Evolutionary conservation across 2,113 vertebrate species (phyloP).

Genomic region (Nibea albiflora): DNA sequence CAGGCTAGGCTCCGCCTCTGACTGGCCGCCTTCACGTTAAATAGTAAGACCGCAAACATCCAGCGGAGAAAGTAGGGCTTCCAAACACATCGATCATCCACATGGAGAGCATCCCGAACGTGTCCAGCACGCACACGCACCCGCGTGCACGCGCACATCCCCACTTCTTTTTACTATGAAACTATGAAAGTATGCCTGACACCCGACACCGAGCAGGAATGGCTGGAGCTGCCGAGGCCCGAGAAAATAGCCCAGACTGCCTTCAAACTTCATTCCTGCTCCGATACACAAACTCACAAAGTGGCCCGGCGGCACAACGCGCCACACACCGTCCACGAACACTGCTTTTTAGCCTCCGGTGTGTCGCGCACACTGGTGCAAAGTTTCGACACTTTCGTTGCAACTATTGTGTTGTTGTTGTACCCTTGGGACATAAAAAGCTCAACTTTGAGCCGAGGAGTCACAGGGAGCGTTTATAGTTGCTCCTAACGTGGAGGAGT

Average conservation of each 20-base stretch:
- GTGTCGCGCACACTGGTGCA: neutral
- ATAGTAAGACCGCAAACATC: conserved; percentile 24
- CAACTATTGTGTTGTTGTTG: conserved; percentile 1
- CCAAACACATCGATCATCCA: conserved; percentile 3
- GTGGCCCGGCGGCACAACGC: neutral
- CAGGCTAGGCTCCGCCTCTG: conserved; percentile 51
- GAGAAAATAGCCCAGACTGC: conserved; percentile 38
- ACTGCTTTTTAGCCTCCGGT: neutral
- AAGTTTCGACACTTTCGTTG: conserved; percentile 29
- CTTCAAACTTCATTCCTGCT: conserved; percentile 30
- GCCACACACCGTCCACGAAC: too few relatives aligned
- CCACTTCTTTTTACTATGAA: conserved; percentile 18
- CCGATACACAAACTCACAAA: neutral
- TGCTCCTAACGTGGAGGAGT: neutral
- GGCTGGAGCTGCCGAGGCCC: conserved; percentile 69
- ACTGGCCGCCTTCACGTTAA: conserved; percentile 9
- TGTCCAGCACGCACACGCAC: neutral
- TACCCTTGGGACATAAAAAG: conserved; percentile 51
- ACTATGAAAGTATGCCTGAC: conserved; percentile 45
- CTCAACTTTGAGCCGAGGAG: conserved; percentile 30
- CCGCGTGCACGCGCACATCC: neutral
- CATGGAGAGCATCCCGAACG: neutral
- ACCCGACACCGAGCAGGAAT: conserved; percentile 74
- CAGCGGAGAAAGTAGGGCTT: conserved; percentile 5
- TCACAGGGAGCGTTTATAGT: neutral